Evolutionary conservation across 2,888 invertebrate species (phyloP), one percentile per base, ranked within the genome.

Genomic region (Charanyca ferruginea): DNA sequence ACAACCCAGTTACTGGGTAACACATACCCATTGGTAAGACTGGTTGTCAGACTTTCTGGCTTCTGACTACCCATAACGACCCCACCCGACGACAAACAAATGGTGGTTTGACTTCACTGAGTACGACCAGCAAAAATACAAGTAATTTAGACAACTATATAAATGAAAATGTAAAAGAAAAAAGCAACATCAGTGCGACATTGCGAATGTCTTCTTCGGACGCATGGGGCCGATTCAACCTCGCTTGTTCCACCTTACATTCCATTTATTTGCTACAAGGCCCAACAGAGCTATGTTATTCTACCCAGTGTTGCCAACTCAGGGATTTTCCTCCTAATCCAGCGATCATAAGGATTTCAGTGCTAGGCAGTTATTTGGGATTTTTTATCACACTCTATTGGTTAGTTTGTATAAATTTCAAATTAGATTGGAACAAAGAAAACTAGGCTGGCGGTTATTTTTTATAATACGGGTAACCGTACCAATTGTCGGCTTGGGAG

Each of bases 281-380:
- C 78, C 78, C 81, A 49, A 72, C 65, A 81, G 77, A 70, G 71
- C 76, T 49, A 67, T 83, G 73, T 77, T 72, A 82, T 83, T 79
- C 69, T 62, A 73, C 61, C 44, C 73, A 55, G 55, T 60, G 68
- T 67, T 76, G 80, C 77, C 48, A 69, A 62, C 70, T 80, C 77
- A 75, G 86, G 80, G 82, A 80, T 84, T 77, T 63, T 65, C 42
- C 35, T 48, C 54, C 54, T 71, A 79, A 82, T 75, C 60, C 54
- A 20, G 44, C 61, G 69, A 77, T 77, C 62, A 75, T 80, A 65
- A 64, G 69, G 57, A 72, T 71, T 73, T 63, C 57, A 66, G 58
- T 53, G 58, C 70, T 65, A 66, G 53, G 35, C 44, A 73, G 65
- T 70, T 80, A 69, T 75, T 66, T 20, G 63, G 73, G 63, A 68